These are phyloP conservation scores for Andrena chrysosceles DNA, from an alignment of 2,888 invertebrate genomes.

Conservation along the genomic window DNA sequence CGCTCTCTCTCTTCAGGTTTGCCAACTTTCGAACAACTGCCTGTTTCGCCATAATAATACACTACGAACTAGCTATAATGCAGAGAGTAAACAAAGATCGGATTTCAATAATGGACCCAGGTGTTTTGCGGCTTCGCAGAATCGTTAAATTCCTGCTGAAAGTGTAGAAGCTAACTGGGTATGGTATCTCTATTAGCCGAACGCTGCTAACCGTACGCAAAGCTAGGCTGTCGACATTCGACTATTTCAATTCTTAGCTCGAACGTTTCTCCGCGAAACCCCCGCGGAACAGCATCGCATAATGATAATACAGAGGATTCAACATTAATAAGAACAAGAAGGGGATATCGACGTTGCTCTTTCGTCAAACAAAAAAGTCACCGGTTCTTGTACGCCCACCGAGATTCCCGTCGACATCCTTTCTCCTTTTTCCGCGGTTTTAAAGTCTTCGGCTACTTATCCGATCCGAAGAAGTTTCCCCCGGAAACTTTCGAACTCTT, in stretches of 20 bases:
- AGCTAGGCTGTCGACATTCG: not conserved
- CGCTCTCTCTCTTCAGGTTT: slow-evolving; percentile 6
- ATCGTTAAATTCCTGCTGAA: not conserved
- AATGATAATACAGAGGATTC: not conserved
- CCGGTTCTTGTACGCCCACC: slow-evolving; percentile 25
- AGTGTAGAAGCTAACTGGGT: not conserved
- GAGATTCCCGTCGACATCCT: slow-evolving; percentile 27
- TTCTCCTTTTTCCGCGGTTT: slow-evolving; percentile 49
- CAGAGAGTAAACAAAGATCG: slow-evolving; percentile 51
- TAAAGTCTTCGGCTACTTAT: slow-evolving; percentile 56
- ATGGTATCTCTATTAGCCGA: not conserved
- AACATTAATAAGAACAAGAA: slow-evolving; percentile 39
- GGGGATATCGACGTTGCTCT: slow-evolving; percentile 21
- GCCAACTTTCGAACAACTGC: slow-evolving; percentile 42
- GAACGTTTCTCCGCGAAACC: too few species aligned
- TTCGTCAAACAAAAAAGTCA: slow-evolving; percentile 10
- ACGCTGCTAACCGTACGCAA: not conserved
- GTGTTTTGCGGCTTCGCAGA: slow-evolving; percentile 31
- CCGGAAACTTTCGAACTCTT: slow-evolving; percentile 42
- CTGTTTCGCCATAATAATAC: slow-evolving; percentile 10
- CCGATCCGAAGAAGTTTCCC: slow-evolving; percentile 42
- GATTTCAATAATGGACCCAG: slow-evolving; percentile 54
- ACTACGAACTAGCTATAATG: slow-evolving; percentile 40
- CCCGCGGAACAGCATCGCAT: not conserved
- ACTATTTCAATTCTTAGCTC: not conserved